A percentile compares a stretch with the other conserved stretches of the same genome.
Conservation (phyloP, 2,113 vertebrate genomes). For the Hymenochirus boettgeri region DNA sequence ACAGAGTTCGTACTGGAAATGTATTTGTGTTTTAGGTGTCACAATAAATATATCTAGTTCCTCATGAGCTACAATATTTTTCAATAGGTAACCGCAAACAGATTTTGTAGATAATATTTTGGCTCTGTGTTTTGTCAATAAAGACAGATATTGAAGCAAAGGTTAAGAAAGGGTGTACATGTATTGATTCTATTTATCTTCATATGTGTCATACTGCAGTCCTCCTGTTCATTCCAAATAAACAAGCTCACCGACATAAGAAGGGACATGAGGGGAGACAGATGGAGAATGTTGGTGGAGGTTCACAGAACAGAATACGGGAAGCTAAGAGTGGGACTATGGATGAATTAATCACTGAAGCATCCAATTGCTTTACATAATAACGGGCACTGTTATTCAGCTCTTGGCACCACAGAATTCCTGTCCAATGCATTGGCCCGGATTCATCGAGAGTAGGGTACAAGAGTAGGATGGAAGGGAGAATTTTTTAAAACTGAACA, state of each 20-base stretch:
- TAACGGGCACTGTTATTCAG: neutral
- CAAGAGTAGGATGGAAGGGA: neutral
- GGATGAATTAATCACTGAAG: neutral
- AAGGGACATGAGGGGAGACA: conserved; percentile 5
- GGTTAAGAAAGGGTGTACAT: too few relatives aligned
- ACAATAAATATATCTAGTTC: too few relatives aligned
- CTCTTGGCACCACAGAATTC: neutral
- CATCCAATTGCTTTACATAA: neutral
- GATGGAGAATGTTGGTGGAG: neutral
- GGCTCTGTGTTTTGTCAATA: too few relatives aligned
- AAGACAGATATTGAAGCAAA: too few relatives aligned
- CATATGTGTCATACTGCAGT: neutral
- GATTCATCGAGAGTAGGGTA: neutral
- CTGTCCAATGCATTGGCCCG: neutral
- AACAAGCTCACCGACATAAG: neutral
- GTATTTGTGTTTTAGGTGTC: too few relatives aligned
- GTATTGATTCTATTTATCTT: too few relatives aligned
- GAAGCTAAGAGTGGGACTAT: neutral
- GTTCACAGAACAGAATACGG: conserved; percentile 2
- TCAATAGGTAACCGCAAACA: too few relatives aligned
- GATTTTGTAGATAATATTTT: too few relatives aligned
- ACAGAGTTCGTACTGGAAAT: too few relatives aligned
- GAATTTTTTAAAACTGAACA: too few relatives aligned
- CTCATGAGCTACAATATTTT: too few relatives aligned
- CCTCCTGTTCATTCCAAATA: neutral